Base-by-base conservation (phyloP, 2,888 invertebrate genomes). In the Euzetes globulus region DNA sequence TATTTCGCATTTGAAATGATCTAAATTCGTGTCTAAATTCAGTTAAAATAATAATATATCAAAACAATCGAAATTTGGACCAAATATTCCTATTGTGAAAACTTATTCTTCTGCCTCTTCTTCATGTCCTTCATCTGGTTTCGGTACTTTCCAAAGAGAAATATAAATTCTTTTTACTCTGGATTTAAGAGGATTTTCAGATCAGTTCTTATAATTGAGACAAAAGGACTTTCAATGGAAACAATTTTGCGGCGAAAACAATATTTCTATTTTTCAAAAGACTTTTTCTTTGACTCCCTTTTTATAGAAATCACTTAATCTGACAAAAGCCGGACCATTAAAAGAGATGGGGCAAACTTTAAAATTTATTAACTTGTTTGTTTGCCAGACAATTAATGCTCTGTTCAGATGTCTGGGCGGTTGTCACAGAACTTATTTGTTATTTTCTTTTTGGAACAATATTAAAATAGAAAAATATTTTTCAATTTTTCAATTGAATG, bases 51-150 rank as follows among this genome's bases (percentile, higher is more conserved):
- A 17, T 27, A 29, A 17, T 15, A 27, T 5, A 58, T 27, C 15
- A 17, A 65, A 37, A 65, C 37, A 37, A 65, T 17, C 9, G 17
- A 65, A 65, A 65, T 65, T 65, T 37, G 33, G 63, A 65, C n/a
- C 63, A 65, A 65, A 65, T 65, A 65, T 37, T 19, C n/a, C 63
- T 19, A 65, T 65, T 65, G 63, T 65, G 33, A 25, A 11, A 9
- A 27, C 58, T 27, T 19, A 19, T 52, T 19, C 52, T 19, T 58
- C 22, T 29, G 37, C 7, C 33, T 65, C 15, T 37, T 37, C 37
- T 65, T n/a, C 19, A 1, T 29, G 27, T 65, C n/a, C 22, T 37
- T 37, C 27, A 60, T 52, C 52, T 52, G 19, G 6, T 41, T 41
- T 41, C 37, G 19, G 25, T 15, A 15, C 17, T 58, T 58, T 58